Conservation (phyloP, 2,113 vertebrate species). For the Rallus limicola region DNA sequence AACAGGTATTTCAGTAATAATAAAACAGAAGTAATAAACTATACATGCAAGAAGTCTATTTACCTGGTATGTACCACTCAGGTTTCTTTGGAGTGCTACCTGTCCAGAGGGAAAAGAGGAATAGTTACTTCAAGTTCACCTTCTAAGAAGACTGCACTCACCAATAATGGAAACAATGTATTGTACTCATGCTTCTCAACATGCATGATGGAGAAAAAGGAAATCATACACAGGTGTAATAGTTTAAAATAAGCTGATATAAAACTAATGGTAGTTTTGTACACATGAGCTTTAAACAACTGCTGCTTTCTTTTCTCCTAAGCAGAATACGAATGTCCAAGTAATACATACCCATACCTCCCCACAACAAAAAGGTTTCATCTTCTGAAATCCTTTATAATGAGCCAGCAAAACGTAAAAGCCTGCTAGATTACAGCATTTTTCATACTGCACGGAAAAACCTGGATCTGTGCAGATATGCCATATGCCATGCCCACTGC, state of each 20-base stretch:
- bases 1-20: not conserved
- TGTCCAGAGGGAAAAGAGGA: conserved; percentile 59
- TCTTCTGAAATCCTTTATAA: not conserved
- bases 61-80: conserved; percentile 94
- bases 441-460: not conserved
- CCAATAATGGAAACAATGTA: not conserved
- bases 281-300: not conserved
- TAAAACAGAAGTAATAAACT: not conserved
- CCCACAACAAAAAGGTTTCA: not conserved
- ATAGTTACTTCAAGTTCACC: not conserved
- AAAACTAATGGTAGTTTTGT: not conserved
- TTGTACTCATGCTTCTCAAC: not conserved
- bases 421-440: not conserved
- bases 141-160: not conserved
- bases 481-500: not conserved
- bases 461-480: not conserved
- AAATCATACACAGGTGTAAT: not conserved
- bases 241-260: not conserved
- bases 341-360: not conserved
- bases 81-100: conserved; percentile 83
- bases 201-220: not conserved
- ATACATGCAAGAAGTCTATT: not conserved
- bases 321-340: not conserved
- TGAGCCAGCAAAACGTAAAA: not conserved
- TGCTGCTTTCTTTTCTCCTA: not conserved